Base-by-base conservation (phyloP, 2,888 invertebrate species). In the Diplazon laetatorius region DNA sequence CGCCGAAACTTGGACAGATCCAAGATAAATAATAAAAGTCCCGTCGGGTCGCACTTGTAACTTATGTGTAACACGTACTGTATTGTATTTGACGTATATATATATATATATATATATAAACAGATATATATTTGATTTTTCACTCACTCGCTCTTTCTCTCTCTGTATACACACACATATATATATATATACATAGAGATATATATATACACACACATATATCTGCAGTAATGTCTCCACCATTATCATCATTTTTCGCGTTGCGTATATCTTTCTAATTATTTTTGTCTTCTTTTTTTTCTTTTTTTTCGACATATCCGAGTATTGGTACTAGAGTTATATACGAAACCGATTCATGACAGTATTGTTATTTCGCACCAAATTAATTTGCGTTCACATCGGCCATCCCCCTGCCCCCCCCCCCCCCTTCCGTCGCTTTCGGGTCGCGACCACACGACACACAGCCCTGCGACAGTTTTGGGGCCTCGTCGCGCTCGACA, bases 291-390 rank as follows among this genome's bases (percentile, higher is more conserved):
- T 55, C 48, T 55, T 44, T 63, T 46, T 63, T 12, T 72, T 62
- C 30, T 60, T 46, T 66, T 12, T 37, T 2, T 42, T 30, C 48
- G 22, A 30, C 25, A 39, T 35, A 62, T 18, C 73, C 52, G 73
- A 63, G 35, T 68, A 69, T 70, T 22, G 70, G 65, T 70, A 73
- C 59, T 71, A 66, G 71, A 76, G 37, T 81, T 65, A 37, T 74
- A 66, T 63, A 48, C 59, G 69, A 79, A 73, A 79, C 68, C 75
- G 55, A 75, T 77, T 77, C 72, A 79, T 79, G 80, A 82, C 79
- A 82, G 79, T 81, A 82, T 82, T 82, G 72, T 79, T 78, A 81
- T 77, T 74, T 77, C 69, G 72, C 76, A 82, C 71, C 71, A 80
- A 80, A 78, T 80, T 78, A 60, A 46, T 73, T 68, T 73, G 62